These are phyloP conservation scores for Tricholauxania praeusta DNA, from an alignment of 2,888 invertebrate genomes.

Conservation along the genomic window DNA sequence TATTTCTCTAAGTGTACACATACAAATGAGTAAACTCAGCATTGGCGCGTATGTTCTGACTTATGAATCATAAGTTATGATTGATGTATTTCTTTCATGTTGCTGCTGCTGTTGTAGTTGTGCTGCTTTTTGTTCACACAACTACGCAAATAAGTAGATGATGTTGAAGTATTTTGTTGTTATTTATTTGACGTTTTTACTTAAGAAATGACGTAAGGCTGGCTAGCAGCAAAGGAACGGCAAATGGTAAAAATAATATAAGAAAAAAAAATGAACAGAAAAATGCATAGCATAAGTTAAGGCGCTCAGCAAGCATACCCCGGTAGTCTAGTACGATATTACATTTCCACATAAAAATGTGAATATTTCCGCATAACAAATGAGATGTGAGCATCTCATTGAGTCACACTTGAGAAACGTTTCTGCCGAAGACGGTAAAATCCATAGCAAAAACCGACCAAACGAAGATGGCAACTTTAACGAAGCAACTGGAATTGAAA, in stretches of 20 bases:
- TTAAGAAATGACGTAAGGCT: constrained; percentile 3
- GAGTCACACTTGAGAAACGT: constrained; percentile 16
- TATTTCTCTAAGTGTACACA: background rate
- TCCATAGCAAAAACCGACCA: background rate
- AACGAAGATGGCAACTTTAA: background rate
- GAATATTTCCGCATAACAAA: constrained; percentile 15
- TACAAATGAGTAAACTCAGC: background rate
- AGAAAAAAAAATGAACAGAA: background rate
- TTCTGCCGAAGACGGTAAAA: background rate
- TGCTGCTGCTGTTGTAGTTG: constrained; percentile 1
- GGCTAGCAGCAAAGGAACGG: background rate
- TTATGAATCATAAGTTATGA: too few species aligned
- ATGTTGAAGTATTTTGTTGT: constrained; percentile 14
- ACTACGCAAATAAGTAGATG: background rate
- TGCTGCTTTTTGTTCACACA: background rate
- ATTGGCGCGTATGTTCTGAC: constrained; percentile 23
- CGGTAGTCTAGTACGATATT: background rate
- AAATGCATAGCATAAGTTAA: constrained; percentile 12
- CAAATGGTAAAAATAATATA: background rate
- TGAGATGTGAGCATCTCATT: constrained; percentile 11
- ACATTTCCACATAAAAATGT: background rate
- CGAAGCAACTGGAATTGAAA: background rate
- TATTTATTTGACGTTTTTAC: constrained; percentile 27
- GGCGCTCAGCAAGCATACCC: constrained; percentile 1
- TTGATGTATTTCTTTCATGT: constrained; percentile 30